Conservation (phyloP, 2,888 invertebrate species). For the Cynaeus angustus region DNA sequence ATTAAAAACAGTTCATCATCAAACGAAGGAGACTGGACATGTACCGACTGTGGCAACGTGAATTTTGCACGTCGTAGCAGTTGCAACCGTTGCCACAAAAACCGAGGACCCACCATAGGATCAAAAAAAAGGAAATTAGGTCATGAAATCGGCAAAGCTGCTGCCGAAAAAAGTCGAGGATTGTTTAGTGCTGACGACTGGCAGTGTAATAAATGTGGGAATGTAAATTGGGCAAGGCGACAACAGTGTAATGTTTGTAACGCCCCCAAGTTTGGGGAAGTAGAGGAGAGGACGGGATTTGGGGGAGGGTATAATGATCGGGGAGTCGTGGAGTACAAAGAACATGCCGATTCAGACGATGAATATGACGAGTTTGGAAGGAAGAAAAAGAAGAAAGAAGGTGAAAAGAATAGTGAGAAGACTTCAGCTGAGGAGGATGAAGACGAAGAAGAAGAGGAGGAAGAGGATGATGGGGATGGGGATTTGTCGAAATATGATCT, state of each 20-base stretch:
- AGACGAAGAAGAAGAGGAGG: slow-evolving; percentile 73
- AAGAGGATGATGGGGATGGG: slow-evolving; percentile 74
- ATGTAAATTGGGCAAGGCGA: slow-evolving; percentile 98
- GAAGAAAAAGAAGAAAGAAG: slow-evolving; percentile 64
- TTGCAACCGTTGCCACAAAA: slow-evolving; percentile 94
- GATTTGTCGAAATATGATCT: slow-evolving; percentile 76
- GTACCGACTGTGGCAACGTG: slow-evolving; percentile 90
- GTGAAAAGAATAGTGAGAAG: slow-evolving; percentile 60
- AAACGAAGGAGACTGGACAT: slow-evolving; percentile 78
- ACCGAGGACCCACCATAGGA: slow-evolving; percentile 62
- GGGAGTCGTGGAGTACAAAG: slow-evolving; percentile 95
- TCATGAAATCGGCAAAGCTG: slow-evolving; percentile 97
- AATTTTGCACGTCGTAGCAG: slow-evolving; percentile 93
- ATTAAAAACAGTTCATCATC: slow-evolving; percentile 59
- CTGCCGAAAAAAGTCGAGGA: slow-evolving; percentile 98
- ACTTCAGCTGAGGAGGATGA: slow-evolving; percentile 73
- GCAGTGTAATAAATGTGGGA: slow-evolving; percentile 99
- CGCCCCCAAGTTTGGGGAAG: slow-evolving; percentile 97
- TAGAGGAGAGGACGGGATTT: slow-evolving; percentile 86
- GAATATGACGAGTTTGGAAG: slow-evolving; percentile 91
- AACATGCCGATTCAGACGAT: slow-evolving; percentile 88
- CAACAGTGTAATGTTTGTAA: slow-evolving; percentile 99
- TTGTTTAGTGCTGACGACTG: slow-evolving; percentile 98
- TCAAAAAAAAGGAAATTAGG: slow-evolving; percentile 88
- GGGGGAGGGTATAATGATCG: slow-evolving; percentile 97